These are phyloP conservation scores for Nerophis lumbriciformis DNA, from an alignment of 2,113 vertebrate genomes.

Conservation along the genomic window DNA sequence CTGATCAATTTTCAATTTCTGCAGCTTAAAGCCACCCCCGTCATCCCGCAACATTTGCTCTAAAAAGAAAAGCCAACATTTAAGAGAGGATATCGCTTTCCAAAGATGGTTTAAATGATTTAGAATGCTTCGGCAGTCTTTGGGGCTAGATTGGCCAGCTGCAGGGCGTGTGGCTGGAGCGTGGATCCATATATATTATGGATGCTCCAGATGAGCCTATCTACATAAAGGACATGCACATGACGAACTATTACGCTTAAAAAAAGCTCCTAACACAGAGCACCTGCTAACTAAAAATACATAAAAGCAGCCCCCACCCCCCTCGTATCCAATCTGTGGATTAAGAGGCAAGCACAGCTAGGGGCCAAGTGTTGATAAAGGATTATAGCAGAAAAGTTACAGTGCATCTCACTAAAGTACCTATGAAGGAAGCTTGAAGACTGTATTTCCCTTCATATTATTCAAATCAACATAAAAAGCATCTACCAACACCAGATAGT, in stretches of 20 bases:
- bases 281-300: conserved; percentile 43
- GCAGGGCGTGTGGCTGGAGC: conserved; percentile 14
- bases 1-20: conserved; percentile 77
- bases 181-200: conserved; percentile 24
- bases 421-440: neutral
- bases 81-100: conserved; percentile 68
- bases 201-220: conserved; percentile 16
- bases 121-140: conserved; percentile 69
- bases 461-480: conserved; percentile 1
- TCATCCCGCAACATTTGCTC: conserved; percentile 41
- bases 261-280: conserved; percentile 13
- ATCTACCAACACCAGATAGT: conserved; percentile 2
- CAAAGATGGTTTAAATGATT: conserved; percentile 74
- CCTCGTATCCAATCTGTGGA: conserved; percentile 41
- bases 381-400: conserved; percentile 37
- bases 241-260: conserved; percentile 25
- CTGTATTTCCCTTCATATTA: neutral
- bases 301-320: conserved; percentile 39
- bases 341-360: conserved; percentile 46
- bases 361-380: conserved; percentile 25
- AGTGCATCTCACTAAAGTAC: conserved; percentile 16
- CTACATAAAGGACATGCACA: conserved; percentile 21
- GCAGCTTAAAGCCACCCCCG: conserved; percentile 55
- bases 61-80: conserved; percentile 66
- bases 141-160: conserved; percentile 47